Base-by-base conservation (phyloP, 2,797 vertebrate genomes). In the Crocodylus rhombifer region DNA sequence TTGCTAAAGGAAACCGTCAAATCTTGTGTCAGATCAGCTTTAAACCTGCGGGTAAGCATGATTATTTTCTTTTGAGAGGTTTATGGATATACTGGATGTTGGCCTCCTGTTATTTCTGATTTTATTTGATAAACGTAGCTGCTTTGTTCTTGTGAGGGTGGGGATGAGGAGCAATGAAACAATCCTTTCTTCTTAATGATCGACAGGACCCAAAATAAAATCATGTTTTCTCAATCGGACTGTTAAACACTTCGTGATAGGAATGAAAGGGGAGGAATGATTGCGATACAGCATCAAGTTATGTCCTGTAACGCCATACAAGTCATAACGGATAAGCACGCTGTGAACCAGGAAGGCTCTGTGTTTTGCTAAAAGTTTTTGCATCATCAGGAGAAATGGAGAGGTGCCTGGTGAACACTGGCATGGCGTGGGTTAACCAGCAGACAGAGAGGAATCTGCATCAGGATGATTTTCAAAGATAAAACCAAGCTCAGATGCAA, bases 391-490 rank as follows among this genome's bases (percentile, higher is more conserved):
- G 0, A 17, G 3, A 10, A 25, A 75, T 51, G 4, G 9, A 73
- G 56, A 14, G 0, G 6, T 57, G 25, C 26, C 57, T 56, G 6
- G 7, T 55, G 17, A 4, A 65, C 76, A 75, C 58, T 85, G 95
- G 91, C 1, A 0, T 57, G 84, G 88, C 5, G 2, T 79, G 82
- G 64, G 86, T 95, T 95, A 95, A 90, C 20, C 3, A 20, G 33
- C 1, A 1, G 58, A 67, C 82, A 82, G n/a, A 79, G 30, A 73
- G 82, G 69, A 90, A 86, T 84, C 92, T 84, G 74, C 84, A 76
- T 28, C 80, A 82, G 77, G 58, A 14, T 92, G 87, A 88, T 94
- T 91, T 91, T 17, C 60, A 82, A 42, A 51, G 61, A 55, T 2
- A 7, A 80, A 84, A 90, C 33, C 64, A 80, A 83, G 58, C 11